Base-by-base conservation (phyloP, 2,888 invertebrate species). In the Macrostomum cliftonense region DNA sequence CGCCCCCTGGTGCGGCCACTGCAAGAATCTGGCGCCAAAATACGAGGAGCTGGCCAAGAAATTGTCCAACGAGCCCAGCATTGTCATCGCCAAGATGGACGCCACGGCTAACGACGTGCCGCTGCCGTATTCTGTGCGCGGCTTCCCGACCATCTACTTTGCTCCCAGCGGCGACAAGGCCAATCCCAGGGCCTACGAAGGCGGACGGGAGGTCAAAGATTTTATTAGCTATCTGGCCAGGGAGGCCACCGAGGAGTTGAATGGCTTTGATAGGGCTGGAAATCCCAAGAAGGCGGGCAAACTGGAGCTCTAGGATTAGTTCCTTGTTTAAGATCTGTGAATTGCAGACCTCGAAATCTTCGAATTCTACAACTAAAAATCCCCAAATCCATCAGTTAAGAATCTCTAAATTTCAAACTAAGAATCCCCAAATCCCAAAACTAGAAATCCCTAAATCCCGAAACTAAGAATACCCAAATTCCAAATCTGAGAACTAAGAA, bases 51-150 rank as follows among this genome's bases (percentile, higher is more conserved):
- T 97, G 37, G 97, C 84, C 48, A 63, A 64, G 52, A 74, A 71
- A 65, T 70, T 73, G 53, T 37, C 17, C 60, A 75, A 79, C 57
- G 95, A 95, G 73, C 78, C 82, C 36, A 65, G 65, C 49, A 79
- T 97, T 1, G 80, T 79, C 55, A 86, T 99, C 61, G 84, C 91
- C 1, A 97, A 99, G 72, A 84, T 97, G 76, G 97, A 99, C 71
- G 95, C 95, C 13, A 93, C 95, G 12, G 86, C 87, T 56, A 99
- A 97, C 70, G 97, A 97, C 76, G 93, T 93, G 60, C 89, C 93
- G 56, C 75, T 80, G 56, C 73, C 76, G 9, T 99, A 78, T 71
- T 84, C 91, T 63, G 97, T 97, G 12, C 78, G 80, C 52, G 97
- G 97, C 72, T 99, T 95, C 79, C 97, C 97, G 50, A 97, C 95